These are phyloP conservation scores for Drosophila sp. DNA, from an alignment of 1,140 invertebrate genomes.

Conservation along the genomic window DNA sequence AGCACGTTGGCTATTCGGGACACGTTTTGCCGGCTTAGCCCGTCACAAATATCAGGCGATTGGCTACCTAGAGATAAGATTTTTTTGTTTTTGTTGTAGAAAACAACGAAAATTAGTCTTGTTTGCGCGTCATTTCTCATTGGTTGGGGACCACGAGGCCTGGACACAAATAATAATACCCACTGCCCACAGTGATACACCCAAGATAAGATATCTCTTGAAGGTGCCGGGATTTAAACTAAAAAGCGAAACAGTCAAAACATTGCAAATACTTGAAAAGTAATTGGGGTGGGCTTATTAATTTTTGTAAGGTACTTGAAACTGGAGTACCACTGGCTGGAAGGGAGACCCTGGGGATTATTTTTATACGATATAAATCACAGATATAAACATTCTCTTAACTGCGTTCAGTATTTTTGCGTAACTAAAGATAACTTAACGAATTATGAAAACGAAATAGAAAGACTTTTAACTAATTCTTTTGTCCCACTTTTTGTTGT, in stretches of 20 bases:
- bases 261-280: slow-evolving; percentile 35
- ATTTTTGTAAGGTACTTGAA: slow-evolving; percentile 21
- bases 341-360: neutral
- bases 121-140: slow-evolving; percentile 5
- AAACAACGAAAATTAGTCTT: neutral
- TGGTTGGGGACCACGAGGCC: slow-evolving; percentile 2
- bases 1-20: slow-evolving; percentile 28
- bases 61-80: slow-evolving; percentile 9
- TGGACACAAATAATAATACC: neutral
- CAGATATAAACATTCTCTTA: neutral
- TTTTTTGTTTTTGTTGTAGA: neutral
- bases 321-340: neutral
- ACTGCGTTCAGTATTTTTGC: neutral
- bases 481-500: neutral
- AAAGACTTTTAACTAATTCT: neutral
- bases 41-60: slow-evolving; percentile 6
- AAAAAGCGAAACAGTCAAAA: slow-evolving; percentile 17
- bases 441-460: neutral
- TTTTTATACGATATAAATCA: neutral
- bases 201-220: slow-evolving; percentile 8
- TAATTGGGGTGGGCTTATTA: slow-evolving; percentile 22
- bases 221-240: slow-evolving; percentile 5
- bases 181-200: slow-evolving; percentile 4
- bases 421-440: neutral
- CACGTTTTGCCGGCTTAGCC: slow-evolving; percentile 47